Percentiles rank a stretch among this genome's conserved stretches.
Conservation (phyloP, 2,888 invertebrate genomes). For the Liodrosophila aerea region DNA sequence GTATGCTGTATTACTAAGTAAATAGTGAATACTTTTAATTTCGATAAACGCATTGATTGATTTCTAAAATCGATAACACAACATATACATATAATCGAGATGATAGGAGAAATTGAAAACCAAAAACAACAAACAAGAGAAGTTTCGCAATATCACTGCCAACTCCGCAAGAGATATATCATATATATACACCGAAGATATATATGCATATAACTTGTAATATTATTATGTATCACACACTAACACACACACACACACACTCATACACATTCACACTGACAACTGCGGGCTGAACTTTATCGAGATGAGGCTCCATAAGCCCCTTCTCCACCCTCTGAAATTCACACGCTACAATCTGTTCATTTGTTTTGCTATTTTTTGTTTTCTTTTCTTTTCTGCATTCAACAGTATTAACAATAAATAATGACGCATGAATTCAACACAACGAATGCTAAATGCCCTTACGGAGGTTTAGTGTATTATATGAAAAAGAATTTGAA, state of each 20-base stretch:
- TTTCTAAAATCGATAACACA: slow-evolving; percentile 47
- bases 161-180: slow-evolving; percentile 68
- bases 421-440: slow-evolving; percentile 7
- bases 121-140: slow-evolving; percentile 12
- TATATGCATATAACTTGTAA: slow-evolving; percentile 26
- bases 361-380: background rate
- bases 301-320: slow-evolving; percentile 30
- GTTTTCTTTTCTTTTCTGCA: slow-evolving; percentile 32
- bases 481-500: no score
- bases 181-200: slow-evolving; percentile 31
- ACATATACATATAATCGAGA: slow-evolving; percentile 11
- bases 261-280: slow-evolving; percentile 15
- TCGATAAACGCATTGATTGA: slow-evolving; percentile 58
- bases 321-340: slow-evolving; percentile 16
- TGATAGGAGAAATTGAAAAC: background rate
- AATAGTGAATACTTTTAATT: slow-evolving; percentile 36
- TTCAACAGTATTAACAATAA: slow-evolving; percentile 51
- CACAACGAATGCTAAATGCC: slow-evolving; percentile 28
- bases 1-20: slow-evolving; percentile 40
- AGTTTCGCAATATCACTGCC: slow-evolving; percentile 76
- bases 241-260: slow-evolving; percentile 8
- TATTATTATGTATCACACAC: slow-evolving; percentile 50
- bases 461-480: slow-evolving; percentile 45
- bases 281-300: slow-evolving; percentile 45
- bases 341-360: slow-evolving; percentile 39